Percentiles rank a stretch among this genome's conserved stretches.
phyloP scores from a whole-genome alignment of 2,797 vertebrate species.

The Neopelma chrysocephalum region DNA sequence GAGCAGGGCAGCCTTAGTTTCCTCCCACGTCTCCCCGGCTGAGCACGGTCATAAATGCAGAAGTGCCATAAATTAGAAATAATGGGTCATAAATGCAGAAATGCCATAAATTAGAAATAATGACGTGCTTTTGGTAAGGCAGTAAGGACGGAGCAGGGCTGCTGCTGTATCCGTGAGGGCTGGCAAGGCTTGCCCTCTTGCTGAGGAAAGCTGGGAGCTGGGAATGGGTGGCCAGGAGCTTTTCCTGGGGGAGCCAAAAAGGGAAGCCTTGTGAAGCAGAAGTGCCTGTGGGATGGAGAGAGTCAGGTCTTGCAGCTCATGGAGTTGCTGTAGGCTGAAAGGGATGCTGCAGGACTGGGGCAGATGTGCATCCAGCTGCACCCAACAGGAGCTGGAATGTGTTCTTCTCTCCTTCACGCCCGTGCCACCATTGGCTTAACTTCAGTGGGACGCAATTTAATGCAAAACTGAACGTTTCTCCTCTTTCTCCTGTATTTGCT shows the following conservation, averaged over 20 bases:
- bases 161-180: not conserved
- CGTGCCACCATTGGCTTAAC: accelerated
- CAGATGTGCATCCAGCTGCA: not conserved
- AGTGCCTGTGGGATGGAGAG: not conserved
- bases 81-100: not conserved
- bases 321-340: not conserved
- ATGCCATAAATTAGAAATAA: not conserved
- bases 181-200: not conserved
- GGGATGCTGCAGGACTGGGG: not conserved
- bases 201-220: not conserved
- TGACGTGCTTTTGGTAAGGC: not conserved
- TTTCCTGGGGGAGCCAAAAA: not conserved
- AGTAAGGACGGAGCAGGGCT: not conserved
- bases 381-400: not conserved
- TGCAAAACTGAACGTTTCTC: accelerated
- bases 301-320: accelerated
- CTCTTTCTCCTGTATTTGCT: accelerated
- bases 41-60: not conserved
- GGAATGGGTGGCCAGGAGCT: not conserved
- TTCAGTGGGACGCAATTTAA: accelerated
- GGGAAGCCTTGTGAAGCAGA: not conserved
- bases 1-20: not conserved
- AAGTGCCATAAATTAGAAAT: not conserved
- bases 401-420: accelerated
- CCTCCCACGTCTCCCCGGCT: not conserved